These are phyloP conservation scores for Pangasius mekongensis DNA, from an alignment of 2,797 vertebrate species.

Conservation along the genomic window DNA sequence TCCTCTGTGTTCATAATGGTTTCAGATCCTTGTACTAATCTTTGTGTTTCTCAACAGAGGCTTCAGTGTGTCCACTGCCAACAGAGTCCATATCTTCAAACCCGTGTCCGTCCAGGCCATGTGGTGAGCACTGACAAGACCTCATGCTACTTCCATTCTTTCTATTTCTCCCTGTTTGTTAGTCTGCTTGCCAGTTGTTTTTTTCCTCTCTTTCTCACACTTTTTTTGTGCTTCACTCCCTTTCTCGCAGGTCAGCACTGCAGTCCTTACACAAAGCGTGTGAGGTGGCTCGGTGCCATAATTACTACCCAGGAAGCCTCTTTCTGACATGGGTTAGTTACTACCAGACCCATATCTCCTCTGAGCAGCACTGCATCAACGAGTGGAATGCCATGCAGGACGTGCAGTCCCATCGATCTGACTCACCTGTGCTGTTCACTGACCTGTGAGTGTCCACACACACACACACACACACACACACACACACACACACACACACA, in stretches of 20 bases:
- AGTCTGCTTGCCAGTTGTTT: constrained; percentile 39
- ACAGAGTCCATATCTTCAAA: constrained; percentile 96
- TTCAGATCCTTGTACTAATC: not conserved
- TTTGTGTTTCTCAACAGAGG: constrained; percentile 76
- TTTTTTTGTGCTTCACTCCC: constrained; percentile 44
- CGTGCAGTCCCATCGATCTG: constrained; percentile 92
- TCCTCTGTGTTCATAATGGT: constrained; percentile 17
- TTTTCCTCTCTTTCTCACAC: constrained; percentile 16
- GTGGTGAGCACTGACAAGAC: constrained; percentile 83
- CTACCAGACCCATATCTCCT: constrained; percentile 94
- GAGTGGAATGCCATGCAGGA: constrained; percentile 99
- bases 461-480: not conserved
- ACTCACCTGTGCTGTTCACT: constrained; percentile 92
- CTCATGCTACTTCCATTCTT: not conserved
- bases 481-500: not conserved
- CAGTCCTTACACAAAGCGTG: constrained; percentile 98
- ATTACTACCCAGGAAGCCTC: constrained; percentile 96
- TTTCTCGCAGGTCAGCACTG: constrained; percentile 86
- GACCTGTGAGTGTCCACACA: constrained; percentile 86
- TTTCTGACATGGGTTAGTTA: constrained; percentile 99
- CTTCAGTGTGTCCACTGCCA: constrained; percentile 95
- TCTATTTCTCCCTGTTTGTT: constrained; percentile 2
- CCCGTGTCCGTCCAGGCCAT: constrained; percentile 98
- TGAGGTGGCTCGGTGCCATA: constrained; percentile 92
- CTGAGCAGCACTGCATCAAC: constrained; percentile 91